Conservation (phyloP, 23 tunicate genomes). For the Ascidia mentula region DNA sequence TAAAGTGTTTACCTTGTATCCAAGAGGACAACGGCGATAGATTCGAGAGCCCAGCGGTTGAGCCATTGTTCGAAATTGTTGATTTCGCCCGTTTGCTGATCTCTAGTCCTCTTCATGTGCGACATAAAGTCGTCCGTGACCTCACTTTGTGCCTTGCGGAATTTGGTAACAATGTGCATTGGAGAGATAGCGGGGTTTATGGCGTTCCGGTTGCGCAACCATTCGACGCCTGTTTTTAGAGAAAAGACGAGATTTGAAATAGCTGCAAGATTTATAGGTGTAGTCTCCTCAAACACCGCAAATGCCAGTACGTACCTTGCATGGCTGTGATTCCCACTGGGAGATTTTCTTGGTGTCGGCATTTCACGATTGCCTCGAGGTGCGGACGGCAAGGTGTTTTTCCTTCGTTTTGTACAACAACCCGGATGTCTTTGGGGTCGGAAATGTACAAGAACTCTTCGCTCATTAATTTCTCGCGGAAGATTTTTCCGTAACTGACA, state of each 20-base stretch:
- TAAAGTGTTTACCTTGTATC: slow-evolving; percentile 70
- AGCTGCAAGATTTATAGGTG: too few species aligned
- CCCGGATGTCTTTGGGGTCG: slow-evolving; percentile 76
- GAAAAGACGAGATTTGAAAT: background rate
- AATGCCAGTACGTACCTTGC: slow-evolving; percentile 55
- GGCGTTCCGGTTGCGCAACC: slow-evolving; percentile 55
- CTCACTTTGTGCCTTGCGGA: slow-evolving; percentile 38
- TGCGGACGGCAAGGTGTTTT: slow-evolving; percentile 71
- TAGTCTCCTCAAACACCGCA: too few species aligned
- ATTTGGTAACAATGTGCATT: slow-evolving; percentile 45
- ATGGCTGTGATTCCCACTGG: slow-evolving; percentile 85
- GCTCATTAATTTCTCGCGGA: slow-evolving; percentile 59
- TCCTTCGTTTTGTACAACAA: slow-evolving; percentile 86
- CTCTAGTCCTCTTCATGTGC: slow-evolving; percentile 13
- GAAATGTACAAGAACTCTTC: slow-evolving; percentile 82
- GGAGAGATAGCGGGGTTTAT: slow-evolving; percentile 62
- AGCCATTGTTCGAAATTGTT: slow-evolving; percentile 50
- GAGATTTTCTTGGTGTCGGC: slow-evolving; percentile 60
- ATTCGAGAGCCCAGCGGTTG: slow-evolving; percentile 91
- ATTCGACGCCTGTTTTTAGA: slow-evolving; percentile 58
- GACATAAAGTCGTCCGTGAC: slow-evolving; percentile 56
- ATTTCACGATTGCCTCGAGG: slow-evolving; percentile 64
- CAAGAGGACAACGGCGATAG: slow-evolving; percentile 72
- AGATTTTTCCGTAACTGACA: slow-evolving; percentile 80
- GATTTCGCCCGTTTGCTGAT: slow-evolving; percentile 47